Base-by-base conservation (phyloP, 2,113 vertebrate species). In the Petroica traversi region DNA sequence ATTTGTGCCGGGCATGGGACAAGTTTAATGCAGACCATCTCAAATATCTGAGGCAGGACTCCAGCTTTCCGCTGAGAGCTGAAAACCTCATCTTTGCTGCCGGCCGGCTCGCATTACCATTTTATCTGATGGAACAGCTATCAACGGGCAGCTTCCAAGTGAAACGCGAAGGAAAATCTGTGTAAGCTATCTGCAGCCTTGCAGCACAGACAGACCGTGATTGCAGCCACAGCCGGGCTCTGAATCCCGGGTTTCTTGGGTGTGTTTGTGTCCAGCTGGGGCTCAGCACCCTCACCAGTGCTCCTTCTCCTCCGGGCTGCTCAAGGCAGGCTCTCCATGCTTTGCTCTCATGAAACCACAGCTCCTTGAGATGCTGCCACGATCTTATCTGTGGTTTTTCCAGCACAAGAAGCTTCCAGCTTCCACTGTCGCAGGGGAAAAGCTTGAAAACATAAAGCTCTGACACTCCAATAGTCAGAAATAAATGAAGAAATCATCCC, bases 71-170 rank as follows among this genome's bases (percentile, higher is more conserved):
- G 0, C 91, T n/a, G 88, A 72, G 88, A 46, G 72, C 81, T 89
- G 93, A 95, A 96, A 84, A 80, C 68, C 79, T 59, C 31, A 6
- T 63, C 92, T 93, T 66, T 63, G 85, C 66, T 62, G 77, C 74
- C 7, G 74, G 73, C 20, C 9, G 41, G 10, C 75, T 57, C 13
- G 11, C 71, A 62, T 97, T 96, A 95, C 88, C 88, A 33, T 66
- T 81, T 97, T 97, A 97, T 97, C 96, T 97, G 95, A 97, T 95
- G 95, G 92, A 94, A 90, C 34, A 93, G 90, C 96, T 85, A 90
- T 88, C 95, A 83, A 62, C 58, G 3, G 3, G 95, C 88, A 41
- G 82, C 95, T 93, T 92, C 83, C 58, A 82, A 93, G 90, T 14
- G 92, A 94, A 95, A 71, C 5, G 40, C 88, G 1, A 17, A 3